phyloP scores from a whole-genome alignment of 2,113 vertebrate species.

The Notothenia coriiceps region DNA sequence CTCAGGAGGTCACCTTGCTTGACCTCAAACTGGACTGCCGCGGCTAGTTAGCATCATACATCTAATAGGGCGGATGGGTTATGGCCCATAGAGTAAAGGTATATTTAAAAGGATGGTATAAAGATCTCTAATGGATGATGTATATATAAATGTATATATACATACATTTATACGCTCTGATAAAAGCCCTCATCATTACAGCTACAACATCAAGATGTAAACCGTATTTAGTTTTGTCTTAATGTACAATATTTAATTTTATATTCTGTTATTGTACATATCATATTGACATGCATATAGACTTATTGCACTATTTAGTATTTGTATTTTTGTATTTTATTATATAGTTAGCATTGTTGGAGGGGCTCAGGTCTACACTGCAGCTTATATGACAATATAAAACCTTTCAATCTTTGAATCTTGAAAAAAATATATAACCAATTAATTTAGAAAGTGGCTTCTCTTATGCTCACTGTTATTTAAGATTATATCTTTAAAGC shows the following conservation, averaged over 20 bases:
- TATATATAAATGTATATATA: constrained; percentile 17
- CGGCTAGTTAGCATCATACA: constrained; percentile 70
- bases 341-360: too few relatives aligned
- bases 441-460: too few relatives aligned
- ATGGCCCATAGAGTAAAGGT: constrained; percentile 49
- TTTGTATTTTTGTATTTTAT: too few relatives aligned
- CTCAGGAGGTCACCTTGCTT: constrained; percentile 65
- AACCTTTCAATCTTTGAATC: too few relatives aligned
- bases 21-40: constrained; percentile 70
- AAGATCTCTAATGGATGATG: constrained; percentile 42
- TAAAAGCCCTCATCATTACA: constrained; percentile 46
- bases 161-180: not conserved
- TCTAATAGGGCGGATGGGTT: constrained; percentile 45
- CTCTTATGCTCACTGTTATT: not conserved
- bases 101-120: constrained; percentile 1
- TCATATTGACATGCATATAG: too few relatives aligned
- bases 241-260: too few relatives aligned
- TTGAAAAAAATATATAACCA: too few relatives aligned
- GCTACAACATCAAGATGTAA: not conserved
- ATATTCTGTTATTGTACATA: too few relatives aligned
- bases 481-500: not conserved
- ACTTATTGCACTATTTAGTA: too few relatives aligned
- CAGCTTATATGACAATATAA: too few relatives aligned
- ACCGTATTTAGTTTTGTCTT: too few relatives aligned
- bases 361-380: too few relatives aligned